These are phyloP conservation scores for Marmota flaviventris DNA, from an alignment of 2,113 vertebrate species.

Conservation along the genomic window DNA sequence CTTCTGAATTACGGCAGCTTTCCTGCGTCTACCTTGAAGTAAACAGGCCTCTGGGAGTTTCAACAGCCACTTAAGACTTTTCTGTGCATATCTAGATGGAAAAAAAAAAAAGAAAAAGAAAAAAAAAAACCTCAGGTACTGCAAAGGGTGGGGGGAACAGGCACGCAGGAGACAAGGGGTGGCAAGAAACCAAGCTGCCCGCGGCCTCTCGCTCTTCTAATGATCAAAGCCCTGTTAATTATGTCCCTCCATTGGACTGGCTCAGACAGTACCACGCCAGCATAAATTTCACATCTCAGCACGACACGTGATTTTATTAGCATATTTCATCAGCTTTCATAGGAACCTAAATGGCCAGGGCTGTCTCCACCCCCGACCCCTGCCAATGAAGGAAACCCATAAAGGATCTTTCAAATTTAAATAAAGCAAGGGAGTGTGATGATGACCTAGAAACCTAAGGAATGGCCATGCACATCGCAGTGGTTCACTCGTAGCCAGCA, in stretches of 20 bases:
- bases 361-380: not conserved
- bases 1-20: conserved; percentile 75
- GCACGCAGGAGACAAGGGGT: not conserved
- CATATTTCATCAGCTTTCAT: conserved; percentile 75
- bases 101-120: conserved; percentile 53
- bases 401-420: conserved; percentile 83
- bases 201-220: conserved; percentile 66
- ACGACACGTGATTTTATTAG: conserved; percentile 79
- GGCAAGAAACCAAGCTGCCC: not conserved
- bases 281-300: conserved; percentile 72
- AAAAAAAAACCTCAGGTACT: not conserved
- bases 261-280: conserved; percentile 61
- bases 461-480: conserved; percentile 74
- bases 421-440: conserved; percentile 81
- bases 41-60: conserved; percentile 75
- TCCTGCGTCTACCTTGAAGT: conserved; percentile 72
- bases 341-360: conserved; percentile 75
- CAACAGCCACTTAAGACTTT: conserved; percentile 60
- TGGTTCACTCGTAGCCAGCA: conserved; percentile 70
- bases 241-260: conserved; percentile 60
- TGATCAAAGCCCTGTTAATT: conserved; percentile 78
- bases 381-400: conserved; percentile 78
- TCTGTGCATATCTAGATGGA: conserved; percentile 44
- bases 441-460: conserved; percentile 82
- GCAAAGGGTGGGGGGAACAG: too few species aligned